Percentiles rank a stretch among this genome's conserved stretches.
Evolutionary conservation across 2,888 invertebrate genomes (phyloP).

Genomic region (Morpho achilles): DNA sequence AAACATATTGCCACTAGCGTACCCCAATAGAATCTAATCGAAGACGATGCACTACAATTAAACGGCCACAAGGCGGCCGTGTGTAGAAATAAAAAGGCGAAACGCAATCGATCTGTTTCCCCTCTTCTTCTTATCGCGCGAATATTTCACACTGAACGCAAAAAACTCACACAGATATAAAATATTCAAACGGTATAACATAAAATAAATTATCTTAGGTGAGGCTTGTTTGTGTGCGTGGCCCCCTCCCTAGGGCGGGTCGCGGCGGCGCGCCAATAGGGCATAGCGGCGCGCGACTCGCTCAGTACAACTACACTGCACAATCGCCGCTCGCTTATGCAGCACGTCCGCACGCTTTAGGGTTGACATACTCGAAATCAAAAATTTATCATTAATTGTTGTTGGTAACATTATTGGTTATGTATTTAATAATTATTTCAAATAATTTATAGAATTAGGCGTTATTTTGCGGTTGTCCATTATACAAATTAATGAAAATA

Average conservation of each 20-base stretch:
- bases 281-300: constrained; percentile 75
- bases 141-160: constrained; percentile 80
- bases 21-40: constrained; percentile 24
- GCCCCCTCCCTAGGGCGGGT: constrained; percentile 74
- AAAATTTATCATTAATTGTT: no score
- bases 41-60: constrained; percentile 44
- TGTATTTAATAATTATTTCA: no score
- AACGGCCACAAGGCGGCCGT: constrained; percentile 55
- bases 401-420: no score
- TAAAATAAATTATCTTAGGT: constrained; percentile 80
- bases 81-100: constrained; percentile 69
- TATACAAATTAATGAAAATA: no score
- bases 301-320: constrained; percentile 52
- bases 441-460: no score
- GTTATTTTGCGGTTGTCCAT: no score
- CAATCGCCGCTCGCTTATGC: constrained; percentile 42
- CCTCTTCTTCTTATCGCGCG: constrained; percentile 78
- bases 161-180: constrained; percentile 80
- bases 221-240: constrained; percentile 67
- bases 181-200: constrained; percentile 79
- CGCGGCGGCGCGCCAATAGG: constrained; percentile 73
- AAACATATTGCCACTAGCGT: constrained; percentile 16
- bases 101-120: constrained; percentile 77
- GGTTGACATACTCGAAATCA: no score
- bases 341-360: constrained; percentile 33